phyloP scores from a whole-genome alignment of 2,797 vertebrate species.

The Sorex maritimensis region DNA sequence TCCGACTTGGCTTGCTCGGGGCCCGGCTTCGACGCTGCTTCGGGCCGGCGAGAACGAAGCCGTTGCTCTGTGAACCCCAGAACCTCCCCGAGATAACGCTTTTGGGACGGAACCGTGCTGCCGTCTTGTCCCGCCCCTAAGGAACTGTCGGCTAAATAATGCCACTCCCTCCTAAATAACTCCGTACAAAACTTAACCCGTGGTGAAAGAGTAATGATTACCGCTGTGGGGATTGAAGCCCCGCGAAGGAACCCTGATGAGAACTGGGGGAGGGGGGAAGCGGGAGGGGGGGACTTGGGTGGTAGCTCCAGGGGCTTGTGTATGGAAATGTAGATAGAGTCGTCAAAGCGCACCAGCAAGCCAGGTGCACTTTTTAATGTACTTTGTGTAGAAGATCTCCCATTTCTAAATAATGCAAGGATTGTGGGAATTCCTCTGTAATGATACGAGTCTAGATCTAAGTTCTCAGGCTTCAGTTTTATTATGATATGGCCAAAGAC shows the following conservation, averaged over 20 bases:
- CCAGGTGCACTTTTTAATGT: neutral
- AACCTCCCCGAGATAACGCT: neutral
- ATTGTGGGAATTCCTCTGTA: neutral
- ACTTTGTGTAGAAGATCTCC: neutral
- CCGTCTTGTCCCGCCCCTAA: neutral
- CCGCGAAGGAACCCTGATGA: neutral
- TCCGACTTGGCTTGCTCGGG: too few relatives aligned
- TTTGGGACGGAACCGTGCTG: neutral
- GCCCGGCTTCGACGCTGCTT: too few relatives aligned
- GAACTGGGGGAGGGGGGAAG: neutral
- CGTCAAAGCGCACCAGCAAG: neutral
- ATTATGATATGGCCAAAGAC: constrained; percentile 14
- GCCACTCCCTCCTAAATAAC: constrained; percentile 29
- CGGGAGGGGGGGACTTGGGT: neutral
- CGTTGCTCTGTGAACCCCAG: neutral
- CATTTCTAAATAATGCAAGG: constrained; percentile 38
- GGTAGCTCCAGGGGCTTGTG: neutral
- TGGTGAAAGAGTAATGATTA: constrained; percentile 24
- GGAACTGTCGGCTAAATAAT: neutral
- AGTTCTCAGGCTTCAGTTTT: neutral
- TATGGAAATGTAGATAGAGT: neutral
- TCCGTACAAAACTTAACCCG: neutral
- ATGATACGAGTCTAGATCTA: neutral
- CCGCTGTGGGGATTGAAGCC: neutral
- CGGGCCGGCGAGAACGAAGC: neutral